Evolutionary conservation across 2,888 invertebrate genomes (phyloP).

Genomic region (Strigamia transsilvanica): DNA sequence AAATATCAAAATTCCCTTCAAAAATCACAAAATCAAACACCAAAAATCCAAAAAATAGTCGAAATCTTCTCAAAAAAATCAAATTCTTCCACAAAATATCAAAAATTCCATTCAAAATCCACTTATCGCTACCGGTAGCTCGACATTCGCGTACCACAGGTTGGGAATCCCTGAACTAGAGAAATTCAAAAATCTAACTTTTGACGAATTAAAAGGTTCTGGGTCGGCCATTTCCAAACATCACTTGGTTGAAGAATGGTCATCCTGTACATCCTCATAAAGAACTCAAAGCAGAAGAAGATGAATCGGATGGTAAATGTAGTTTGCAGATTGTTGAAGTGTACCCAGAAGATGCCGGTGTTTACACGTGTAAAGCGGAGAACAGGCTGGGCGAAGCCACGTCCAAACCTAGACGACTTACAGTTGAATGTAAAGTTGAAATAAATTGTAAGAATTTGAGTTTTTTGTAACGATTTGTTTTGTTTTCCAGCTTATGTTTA

Average conservation of each 20-base stretch:
- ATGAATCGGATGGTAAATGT: slow-evolving; percentile 76
- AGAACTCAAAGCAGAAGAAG: slow-evolving; percentile 64
- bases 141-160: no score
- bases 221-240: slow-evolving; percentile 69
- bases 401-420: slow-evolving; percentile 75
- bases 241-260: slow-evolving; percentile 81
- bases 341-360: slow-evolving; percentile 89
- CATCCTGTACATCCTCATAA: slow-evolving; percentile 59
- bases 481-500: slow-evolving; percentile 83
- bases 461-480: not conserved
- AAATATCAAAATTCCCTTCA: no score
- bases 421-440: slow-evolving; percentile 70
- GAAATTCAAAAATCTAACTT: not conserved
- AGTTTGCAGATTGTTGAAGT: slow-evolving; percentile 84
- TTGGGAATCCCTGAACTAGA: not conserved
- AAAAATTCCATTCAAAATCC: no score
- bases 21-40: no score
- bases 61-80: no score
- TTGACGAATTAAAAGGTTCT: slow-evolving; percentile 50
- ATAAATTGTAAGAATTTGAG: not conserved
- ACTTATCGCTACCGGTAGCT: no score
- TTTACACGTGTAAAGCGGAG: slow-evolving; percentile 81
- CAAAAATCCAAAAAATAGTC: no score
- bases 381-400: slow-evolving; percentile 84
- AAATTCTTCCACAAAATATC: no score